A percentile compares a stretch with the other conserved stretches of the same genome.
Evolutionary conservation across 2,797 vertebrate genomes (phyloP).

Genomic region (Jordanella pulchra): DNA sequence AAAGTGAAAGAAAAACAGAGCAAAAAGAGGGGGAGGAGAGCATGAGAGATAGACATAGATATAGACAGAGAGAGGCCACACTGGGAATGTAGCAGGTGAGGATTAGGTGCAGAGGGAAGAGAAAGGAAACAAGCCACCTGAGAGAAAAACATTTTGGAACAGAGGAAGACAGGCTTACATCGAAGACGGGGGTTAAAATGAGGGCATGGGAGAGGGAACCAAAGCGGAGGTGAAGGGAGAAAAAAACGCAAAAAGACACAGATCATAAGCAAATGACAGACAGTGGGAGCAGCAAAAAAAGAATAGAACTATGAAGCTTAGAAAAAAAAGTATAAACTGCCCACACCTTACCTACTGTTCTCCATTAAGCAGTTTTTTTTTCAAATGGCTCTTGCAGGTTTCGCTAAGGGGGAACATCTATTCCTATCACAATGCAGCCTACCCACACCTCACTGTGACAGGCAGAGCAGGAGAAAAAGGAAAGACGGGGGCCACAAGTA

Average conservation of each 20-base stretch:
- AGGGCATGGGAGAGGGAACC: slow-evolving; percentile 42
- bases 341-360: slow-evolving; percentile 83
- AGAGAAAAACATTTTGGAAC: slow-evolving; percentile 59
- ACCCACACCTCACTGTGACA: slow-evolving; percentile 80
- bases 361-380: slow-evolving; percentile 81
- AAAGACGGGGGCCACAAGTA: slow-evolving; percentile 46
- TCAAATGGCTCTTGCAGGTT: slow-evolving; percentile 84
- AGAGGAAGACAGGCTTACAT: slow-evolving; percentile 58
- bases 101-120: slow-evolving; percentile 58
- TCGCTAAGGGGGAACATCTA: slow-evolving; percentile 84
- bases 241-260: slow-evolving; percentile 49
- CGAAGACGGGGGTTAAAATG: slow-evolving; percentile 45
- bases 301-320: slow-evolving; percentile 61
- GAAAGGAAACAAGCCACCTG: slow-evolving; percentile 45
- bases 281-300: slow-evolving; percentile 68
- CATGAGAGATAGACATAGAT: slow-evolving; percentile 68
- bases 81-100: slow-evolving; percentile 64
- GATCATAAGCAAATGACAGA: slow-evolving; percentile 71
- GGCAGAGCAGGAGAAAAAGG: slow-evolving; percentile 56
- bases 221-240: slow-evolving; percentile 37
- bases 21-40: slow-evolving; percentile 72
- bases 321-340: slow-evolving; percentile 71
- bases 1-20: slow-evolving; percentile 82
- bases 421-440: slow-evolving; percentile 86
- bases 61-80: slow-evolving; percentile 64